Evolutionary conservation across 2,888 invertebrate genomes (phyloP), one percentile per base, ranked within the genome.

Genomic region (Pelosia muscerda): DNA sequence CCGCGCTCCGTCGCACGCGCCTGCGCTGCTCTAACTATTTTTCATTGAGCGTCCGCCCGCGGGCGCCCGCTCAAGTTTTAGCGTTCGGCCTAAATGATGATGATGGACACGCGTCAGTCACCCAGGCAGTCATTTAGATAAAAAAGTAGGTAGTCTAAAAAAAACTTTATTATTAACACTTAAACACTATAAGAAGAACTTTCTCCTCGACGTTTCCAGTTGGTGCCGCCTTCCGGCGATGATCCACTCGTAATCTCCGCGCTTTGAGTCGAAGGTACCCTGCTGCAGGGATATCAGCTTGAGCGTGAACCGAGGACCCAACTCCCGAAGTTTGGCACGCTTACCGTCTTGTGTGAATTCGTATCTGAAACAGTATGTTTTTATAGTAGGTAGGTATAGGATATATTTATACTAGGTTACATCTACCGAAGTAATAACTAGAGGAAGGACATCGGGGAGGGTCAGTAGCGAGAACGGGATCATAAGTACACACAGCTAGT

Each of bases 271-370:
- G 92, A 99, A 99, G 0, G 98, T 98, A 63, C 99, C 99, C 88
- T 98, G 98, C 89, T 99, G 99, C 58, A 99, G 92, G 0, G 98
- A 99, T 73, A 97, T 96, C 74, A 99, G 93, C 88, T 98, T 98
- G 53, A 99, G 92, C 0, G 99, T 99, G 92, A 99, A 99, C 78
- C 99, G 95, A 0, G 99, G 99, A 0, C 99, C 99, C n/a, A 99
- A 92, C 91, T 99, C 99, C 67, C 97, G 96, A 53, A 99, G 95
- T 81, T 96, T 96, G 0, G 97, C 96, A 23, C 95, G 95, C 82
- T 96, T 96, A 0, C 97, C 97, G 71, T 98, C 97, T 66, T 96
- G 95, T 76, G 98, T 97, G 91, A 99, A 99, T 85, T 98, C 98
- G 89, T 99, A 99, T 77, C 98, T 98, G 88, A 9, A 53, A 68